Evolutionary conservation across 92 coral and sea anemone genomes (phyloP).

Genomic region (Isaurus tuberculatus): DNA sequence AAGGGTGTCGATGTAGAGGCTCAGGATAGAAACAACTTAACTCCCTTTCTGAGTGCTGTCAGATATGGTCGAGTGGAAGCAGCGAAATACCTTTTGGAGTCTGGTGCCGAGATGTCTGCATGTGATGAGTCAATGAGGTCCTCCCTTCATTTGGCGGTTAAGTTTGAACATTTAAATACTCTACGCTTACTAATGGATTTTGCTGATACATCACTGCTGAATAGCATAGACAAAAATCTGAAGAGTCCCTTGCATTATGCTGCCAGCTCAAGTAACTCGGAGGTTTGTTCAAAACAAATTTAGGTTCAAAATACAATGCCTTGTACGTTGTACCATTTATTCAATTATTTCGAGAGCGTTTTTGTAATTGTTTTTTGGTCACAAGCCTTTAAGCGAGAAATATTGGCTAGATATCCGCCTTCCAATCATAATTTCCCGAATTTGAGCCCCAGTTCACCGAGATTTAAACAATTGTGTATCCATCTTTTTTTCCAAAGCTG

Average conservation of each 20-base stretch:
- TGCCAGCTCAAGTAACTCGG: slow-evolving; percentile 54
- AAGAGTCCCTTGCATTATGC: slow-evolving; percentile 68
- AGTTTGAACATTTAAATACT: slow-evolving; percentile 59
- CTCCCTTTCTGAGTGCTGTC: slow-evolving; percentile 71
- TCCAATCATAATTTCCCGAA: no score
- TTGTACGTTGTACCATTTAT: background rate
- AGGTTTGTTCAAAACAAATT: slow-evolving; percentile 51
- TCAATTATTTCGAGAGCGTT: background rate
- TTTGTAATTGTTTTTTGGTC: no score
- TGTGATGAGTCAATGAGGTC: slow-evolving; percentile 70
- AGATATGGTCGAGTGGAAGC: slow-evolving; percentile 58
- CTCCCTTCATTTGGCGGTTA: slow-evolving; percentile 74
- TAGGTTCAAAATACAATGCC: background rate
- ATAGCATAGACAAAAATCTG: slow-evolving; percentile 70
- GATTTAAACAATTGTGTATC: no score
- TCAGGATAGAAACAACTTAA: slow-evolving; percentile 54
- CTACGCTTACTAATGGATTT: slow-evolving; percentile 62
- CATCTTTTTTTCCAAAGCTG: no score
- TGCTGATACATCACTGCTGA: slow-evolving; percentile 45
- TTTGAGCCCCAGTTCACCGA: no score
- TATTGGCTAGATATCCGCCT: no score
- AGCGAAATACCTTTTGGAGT: slow-evolving; percentile 59
- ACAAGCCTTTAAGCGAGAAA: no score
- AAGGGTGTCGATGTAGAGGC: slow-evolving; percentile 61
- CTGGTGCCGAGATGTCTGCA: slow-evolving; percentile 66